These are phyloP conservation scores for Sylvilagus bachmani DNA, from an alignment of 2,113 vertebrate species.

Conservation along the genomic window DNA sequence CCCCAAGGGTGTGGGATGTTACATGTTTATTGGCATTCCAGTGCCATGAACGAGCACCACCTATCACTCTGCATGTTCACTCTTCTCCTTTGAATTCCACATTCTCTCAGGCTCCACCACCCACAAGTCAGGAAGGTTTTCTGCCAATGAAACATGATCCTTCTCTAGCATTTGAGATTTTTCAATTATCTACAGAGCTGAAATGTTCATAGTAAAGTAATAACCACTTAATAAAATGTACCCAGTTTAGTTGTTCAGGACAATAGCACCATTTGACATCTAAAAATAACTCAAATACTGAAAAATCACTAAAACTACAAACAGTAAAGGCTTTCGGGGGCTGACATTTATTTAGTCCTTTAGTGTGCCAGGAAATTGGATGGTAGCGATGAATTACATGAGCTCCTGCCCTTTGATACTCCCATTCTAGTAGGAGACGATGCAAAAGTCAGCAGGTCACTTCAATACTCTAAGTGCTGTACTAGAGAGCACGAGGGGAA, in stretches of 20 bases:
- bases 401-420: neutral
- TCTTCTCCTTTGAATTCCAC: constrained; percentile 39
- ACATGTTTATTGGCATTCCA: constrained; percentile 68
- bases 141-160: neutral
- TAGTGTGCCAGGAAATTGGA: neutral
- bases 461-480: neutral
- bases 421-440: neutral
- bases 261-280: constrained; percentile 33
- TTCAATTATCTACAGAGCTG: constrained; percentile 13
- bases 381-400: neutral
- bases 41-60: constrained; percentile 26
- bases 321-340: neutral
- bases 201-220: constrained; percentile 14
- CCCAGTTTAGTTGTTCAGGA: neutral
- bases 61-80: neutral
- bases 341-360: constrained; percentile 22
- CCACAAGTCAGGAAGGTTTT: constrained; percentile 44
- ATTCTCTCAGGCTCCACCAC: constrained; percentile 58
- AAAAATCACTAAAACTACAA: constrained; percentile 30
- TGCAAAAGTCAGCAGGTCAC: neutral
- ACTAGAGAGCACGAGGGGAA: neutral
- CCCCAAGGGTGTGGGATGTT: constrained; percentile 62
- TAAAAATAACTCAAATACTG: constrained; percentile 38
- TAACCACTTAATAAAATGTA: constrained; percentile 28
- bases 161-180: constrained; percentile 18